These are phyloP conservation scores for Varanus komodoensis DNA, from an alignment of 2,113 vertebrate species.

Conservation along the genomic window DNA sequence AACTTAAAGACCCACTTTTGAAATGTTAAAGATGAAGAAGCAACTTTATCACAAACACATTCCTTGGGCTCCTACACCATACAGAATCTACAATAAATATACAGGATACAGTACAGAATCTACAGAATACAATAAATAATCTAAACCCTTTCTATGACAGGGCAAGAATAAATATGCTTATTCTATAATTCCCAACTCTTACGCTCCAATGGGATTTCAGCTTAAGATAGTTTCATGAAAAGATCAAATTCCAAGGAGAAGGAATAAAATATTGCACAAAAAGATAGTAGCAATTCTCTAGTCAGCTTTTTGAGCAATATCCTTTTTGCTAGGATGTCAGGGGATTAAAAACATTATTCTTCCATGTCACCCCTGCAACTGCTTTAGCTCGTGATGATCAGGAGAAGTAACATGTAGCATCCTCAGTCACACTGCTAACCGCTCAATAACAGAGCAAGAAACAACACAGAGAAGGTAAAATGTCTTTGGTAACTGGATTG, in stretches of 20 bases:
- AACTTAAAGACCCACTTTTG: not conserved
- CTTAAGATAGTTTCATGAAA: not conserved
- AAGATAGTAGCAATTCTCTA: not conserved
- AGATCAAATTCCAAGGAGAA: not conserved
- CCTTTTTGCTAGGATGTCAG: not conserved
- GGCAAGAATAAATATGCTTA: constrained; percentile 13
- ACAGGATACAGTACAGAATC: constrained; percentile 18
- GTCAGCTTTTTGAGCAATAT: too few relatives aligned
- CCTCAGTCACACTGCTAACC: not conserved
- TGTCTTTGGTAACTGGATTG: not conserved
- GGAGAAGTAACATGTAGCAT: not conserved
- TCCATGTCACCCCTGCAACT: not conserved
- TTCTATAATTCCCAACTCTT: not conserved
- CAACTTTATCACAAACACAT: not conserved
- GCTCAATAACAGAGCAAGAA: not conserved
- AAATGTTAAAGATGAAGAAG: not conserved
- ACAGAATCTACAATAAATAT: not conserved
- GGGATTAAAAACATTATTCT: not conserved
- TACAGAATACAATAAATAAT: too few relatives aligned
- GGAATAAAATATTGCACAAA: not conserved
- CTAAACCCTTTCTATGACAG: too few relatives aligned
- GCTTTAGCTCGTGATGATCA: not conserved
- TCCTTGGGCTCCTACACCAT: not conserved
- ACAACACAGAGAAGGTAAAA: not conserved
- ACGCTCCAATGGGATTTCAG: not conserved